Evolutionary conservation across 2,797 vertebrate genomes (phyloP), one percentile per base, ranked within the genome.

Genomic region (Microctenopoma steveboyesi): DNA sequence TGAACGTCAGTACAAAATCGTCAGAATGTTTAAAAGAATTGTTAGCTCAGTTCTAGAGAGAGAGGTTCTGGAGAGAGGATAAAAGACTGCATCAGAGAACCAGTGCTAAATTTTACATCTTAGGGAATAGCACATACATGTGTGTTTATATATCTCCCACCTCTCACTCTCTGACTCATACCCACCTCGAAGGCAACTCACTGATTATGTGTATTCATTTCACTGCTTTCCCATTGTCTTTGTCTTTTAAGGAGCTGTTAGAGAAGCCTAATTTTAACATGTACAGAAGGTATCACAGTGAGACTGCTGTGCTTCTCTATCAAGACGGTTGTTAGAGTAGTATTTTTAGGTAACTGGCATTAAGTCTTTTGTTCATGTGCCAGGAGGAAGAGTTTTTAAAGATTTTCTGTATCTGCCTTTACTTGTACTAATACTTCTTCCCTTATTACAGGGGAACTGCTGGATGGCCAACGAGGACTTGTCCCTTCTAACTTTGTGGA

Each of bases 401-500:
- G 37, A 3, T 67, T 14, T 67, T 54, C 10, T 27, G 13, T 16
- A 40, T 1, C 40, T 62, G n/a, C 49, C 1, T 54, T 22, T 64
- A 15, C 30, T 6, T 33, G 30, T 33, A 33, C 30, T 33, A 33
- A 33, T 61, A 0, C 43, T 49, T 70, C 12, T 74, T 14, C 73
- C 27, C 74, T 35, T 66, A 14, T 70, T 25, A 33, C 90, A 99
- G 98, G 98, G 18, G 98, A 99, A 74, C 94, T 99, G 12, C 92
- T 99, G 72, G 98, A 99, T 16, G 98, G 98, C 25, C 97, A 98
- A 78, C 91, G 98, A 86, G 98, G 98, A 39, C 91, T 99, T 16
- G 98, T 99, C 62, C 98, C 98, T 25, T 99, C 98, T 62, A 99
- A 99, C 92, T 99, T 99, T 12, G 98, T 99, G 85, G 98, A 98